phyloP scores from a whole-genome alignment of 2,113 vertebrate genomes.

The Zosterops lateralis region DNA sequence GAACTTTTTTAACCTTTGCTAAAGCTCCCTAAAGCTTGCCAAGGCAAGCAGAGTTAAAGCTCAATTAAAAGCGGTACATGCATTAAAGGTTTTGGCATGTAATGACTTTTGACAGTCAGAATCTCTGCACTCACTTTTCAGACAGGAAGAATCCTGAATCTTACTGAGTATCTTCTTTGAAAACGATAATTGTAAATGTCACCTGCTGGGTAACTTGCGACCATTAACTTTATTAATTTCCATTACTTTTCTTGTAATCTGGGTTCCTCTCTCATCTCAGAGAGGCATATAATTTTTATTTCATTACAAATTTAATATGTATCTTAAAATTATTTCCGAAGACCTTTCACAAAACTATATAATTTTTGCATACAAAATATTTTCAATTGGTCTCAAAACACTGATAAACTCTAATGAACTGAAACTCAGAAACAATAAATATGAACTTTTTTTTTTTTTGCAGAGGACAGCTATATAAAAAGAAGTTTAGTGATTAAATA shows the following conservation, averaged over 20 bases:
- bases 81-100: neutral
- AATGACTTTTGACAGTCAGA: neutral
- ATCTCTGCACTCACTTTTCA: neutral
- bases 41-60: conserved; percentile 31
- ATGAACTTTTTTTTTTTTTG: neutral
- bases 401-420: neutral
- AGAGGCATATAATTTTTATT: neutral
- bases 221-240: neutral
- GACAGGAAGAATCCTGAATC: neutral
- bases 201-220: neutral
- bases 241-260: neutral
- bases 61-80: neutral
- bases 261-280: neutral
- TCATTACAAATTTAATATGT: neutral
- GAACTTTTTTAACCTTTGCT: conserved; percentile 34
- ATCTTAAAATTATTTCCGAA: neutral
- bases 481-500: neutral
- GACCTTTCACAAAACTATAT: neutral
- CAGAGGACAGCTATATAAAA: neutral
- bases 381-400: neutral
- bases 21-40: conserved; percentile 33
- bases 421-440: neutral
- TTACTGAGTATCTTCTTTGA: neutral
- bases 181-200: neutral
- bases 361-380: neutral